Percentiles rank a stretch among this genome's conserved stretches.
Evolutionary conservation across 2,888 invertebrate species (phyloP).

Genomic region (Drosophila buzzatii): DNA sequence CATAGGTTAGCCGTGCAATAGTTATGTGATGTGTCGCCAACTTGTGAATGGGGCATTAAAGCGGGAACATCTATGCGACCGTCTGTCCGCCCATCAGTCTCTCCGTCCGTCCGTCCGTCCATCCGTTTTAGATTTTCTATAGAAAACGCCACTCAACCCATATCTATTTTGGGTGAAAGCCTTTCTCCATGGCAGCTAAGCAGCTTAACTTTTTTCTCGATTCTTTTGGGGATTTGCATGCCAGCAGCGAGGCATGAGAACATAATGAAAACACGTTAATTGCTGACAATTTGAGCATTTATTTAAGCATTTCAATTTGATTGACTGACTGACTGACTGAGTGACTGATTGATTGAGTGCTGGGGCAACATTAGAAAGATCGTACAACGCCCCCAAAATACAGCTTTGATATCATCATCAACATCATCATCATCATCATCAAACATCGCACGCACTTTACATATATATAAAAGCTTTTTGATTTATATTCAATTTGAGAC

Average conservation of each 20-base stretch:
- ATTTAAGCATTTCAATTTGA: conserved; percentile 8
- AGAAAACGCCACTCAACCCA: conserved; percentile 52
- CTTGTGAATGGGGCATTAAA: conserved; percentile 27
- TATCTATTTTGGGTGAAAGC: conserved; percentile 43
- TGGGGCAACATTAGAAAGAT: conserved; percentile 30
- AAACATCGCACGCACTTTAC: conserved; percentile 58
- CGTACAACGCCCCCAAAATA: conserved; percentile 65
- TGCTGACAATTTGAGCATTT: conserved; percentile 60
- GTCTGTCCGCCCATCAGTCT: conserved; percentile 27
- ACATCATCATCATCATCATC: conserved; percentile 28
- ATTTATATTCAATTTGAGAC: conserved; percentile 44
- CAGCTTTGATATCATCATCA: conserved; percentile 34
- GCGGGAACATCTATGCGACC: conserved; percentile 27
- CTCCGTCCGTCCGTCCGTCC: conserved; percentile 35
- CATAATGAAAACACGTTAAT: conserved; percentile 69
- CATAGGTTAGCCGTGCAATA: conserved; percentile 26
- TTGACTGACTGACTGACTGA: conserved; percentile 50
- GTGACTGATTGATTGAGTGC: conserved; percentile 56
- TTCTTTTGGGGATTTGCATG: conserved; percentile 26
- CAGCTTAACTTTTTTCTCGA: conserved; percentile 40
- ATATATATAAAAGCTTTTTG: conserved; percentile 30
- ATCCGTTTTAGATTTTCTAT: conserved; percentile 32
- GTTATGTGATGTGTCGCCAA: conserved; percentile 43
- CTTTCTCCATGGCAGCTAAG: conserved; percentile 51
- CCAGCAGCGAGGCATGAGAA: conserved; percentile 8